These are phyloP conservation scores for Ctenoplectra terminalis DNA, from an alignment of 1,140 invertebrate species.

Conservation along the genomic window DNA sequence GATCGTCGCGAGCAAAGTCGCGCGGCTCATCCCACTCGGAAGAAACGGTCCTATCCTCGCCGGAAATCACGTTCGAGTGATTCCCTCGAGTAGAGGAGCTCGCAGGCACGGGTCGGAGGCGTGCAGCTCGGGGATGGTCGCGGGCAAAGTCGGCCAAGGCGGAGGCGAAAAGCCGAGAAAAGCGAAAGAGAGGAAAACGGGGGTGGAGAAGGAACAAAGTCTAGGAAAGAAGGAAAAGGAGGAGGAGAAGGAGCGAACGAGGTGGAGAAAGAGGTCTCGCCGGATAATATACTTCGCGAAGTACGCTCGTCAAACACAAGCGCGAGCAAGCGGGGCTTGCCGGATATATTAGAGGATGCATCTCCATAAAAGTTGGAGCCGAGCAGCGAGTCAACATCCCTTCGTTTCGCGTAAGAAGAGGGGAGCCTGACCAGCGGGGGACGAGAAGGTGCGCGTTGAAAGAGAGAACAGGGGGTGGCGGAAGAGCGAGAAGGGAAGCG, in stretches of 20 bases:
- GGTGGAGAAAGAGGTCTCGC: slow-evolving; percentile 69
- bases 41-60: slow-evolving; percentile 57
- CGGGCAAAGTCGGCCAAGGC: slow-evolving; percentile 17
- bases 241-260: slow-evolving; percentile 57
- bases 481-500: neutral
- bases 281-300: slow-evolving; percentile 82
- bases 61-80: slow-evolving; percentile 77
- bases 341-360: slow-evolving; percentile 83
- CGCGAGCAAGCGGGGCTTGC: slow-evolving; percentile 78
- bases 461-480: neutral
- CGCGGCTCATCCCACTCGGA: neutral
- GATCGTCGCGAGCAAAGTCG: slow-evolving; percentile 31
- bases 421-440: neutral
- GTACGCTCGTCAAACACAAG: slow-evolving; percentile 83
- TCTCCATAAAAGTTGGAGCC: slow-evolving; percentile 83
- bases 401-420: slow-evolving; percentile 57
- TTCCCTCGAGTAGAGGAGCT: slow-evolving; percentile 62
- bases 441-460: slow-evolving; percentile 10
- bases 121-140: neutral
- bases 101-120: neutral
- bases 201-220: slow-evolving; percentile 30
- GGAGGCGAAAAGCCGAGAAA: neutral
- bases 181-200: slow-evolving; percentile 16
- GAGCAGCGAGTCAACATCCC: slow-evolving; percentile 81
- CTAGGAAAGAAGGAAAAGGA: slow-evolving; percentile 48